Evolutionary conservation across 2,113 vertebrate species (phyloP).

Genomic region (Sterrhoptilus dennistouni): DNA sequence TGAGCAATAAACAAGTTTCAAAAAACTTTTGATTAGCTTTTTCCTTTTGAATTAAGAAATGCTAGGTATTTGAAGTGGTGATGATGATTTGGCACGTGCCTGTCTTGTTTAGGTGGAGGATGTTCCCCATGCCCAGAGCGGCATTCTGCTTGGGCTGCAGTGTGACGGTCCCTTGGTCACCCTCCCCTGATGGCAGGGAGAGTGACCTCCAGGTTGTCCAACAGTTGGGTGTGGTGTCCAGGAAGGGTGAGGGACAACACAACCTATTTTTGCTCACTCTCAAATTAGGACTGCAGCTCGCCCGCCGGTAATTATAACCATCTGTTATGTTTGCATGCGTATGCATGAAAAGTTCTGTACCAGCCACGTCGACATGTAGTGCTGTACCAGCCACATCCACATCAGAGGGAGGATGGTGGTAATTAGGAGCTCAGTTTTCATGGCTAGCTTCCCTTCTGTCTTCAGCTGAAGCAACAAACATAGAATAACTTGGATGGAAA

Average conservation of each 20-base stretch:
- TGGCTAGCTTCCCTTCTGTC: background rate
- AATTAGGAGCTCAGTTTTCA: conserved; percentile 3
- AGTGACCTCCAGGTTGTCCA: background rate
- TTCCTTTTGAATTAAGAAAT: background rate
- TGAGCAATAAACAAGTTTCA: background rate
- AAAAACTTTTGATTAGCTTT: background rate
- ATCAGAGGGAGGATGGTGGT: background rate
- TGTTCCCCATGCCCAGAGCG: rapidly evolving
- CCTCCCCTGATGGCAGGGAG: background rate
- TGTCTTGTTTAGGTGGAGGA: background rate
- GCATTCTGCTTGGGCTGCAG: rapidly evolving
- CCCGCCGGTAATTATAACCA: conserved; percentile 61
- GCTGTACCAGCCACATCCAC: background rate
- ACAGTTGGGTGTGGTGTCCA: background rate
- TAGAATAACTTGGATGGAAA: background rate
- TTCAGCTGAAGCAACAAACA: background rate
- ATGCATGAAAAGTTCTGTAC: conserved; percentile 30
- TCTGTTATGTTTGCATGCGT: conserved; percentile 50
- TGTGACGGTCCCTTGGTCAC: rapidly evolving
- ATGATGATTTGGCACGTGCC: background rate
- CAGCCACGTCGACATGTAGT: conserved; percentile 6
- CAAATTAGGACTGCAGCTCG: conserved; percentile 48
- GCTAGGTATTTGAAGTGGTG: background rate
- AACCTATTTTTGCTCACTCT: conserved; percentile 9
- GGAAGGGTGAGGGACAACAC: background rate